Evolutionary conservation across 2,888 invertebrate species (phyloP).

Genomic region (Acleris literana): DNA sequence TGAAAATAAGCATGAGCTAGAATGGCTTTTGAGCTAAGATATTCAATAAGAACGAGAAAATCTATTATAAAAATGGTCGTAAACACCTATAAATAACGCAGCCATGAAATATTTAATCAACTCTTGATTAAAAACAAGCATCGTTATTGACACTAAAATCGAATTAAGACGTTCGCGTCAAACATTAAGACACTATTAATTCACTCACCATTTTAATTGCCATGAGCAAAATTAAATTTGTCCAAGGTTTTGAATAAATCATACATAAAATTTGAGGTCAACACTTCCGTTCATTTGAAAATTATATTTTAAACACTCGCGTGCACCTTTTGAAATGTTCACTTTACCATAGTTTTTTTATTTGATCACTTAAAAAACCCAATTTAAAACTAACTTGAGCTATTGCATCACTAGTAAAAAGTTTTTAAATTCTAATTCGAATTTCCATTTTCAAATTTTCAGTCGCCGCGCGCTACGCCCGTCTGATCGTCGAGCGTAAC

Average conservation of each 20-base stretch:
- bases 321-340: constrained; percentile 47
- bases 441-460: constrained; percentile 44
- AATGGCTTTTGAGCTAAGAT: not conserved
- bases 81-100: constrained; percentile 20
- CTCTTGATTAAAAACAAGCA: constrained; percentile 15
- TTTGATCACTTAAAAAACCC: constrained; percentile 37
- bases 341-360: constrained; percentile 36
- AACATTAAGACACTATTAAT: constrained; percentile 40
- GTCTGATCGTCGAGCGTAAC: constrained; percentile 38
- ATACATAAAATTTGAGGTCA: constrained; percentile 79
- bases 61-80: not conserved
- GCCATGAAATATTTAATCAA: constrained; percentile 18
- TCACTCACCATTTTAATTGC: constrained; percentile 80
- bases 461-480: constrained; percentile 46
- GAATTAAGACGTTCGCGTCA: constrained; percentile 33
- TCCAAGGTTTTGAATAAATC: constrained; percentile 82
- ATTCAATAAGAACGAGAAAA: not conserved
- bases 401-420: constrained; percentile 39
- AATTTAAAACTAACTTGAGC: not conserved
- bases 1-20: constrained; percentile 14
- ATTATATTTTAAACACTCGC: constrained; percentile 55
- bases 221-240: constrained; percentile 78
- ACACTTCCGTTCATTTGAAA: constrained; percentile 75
- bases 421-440: constrained; percentile 25
- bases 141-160: constrained; percentile 26